phyloP scores from a whole-genome alignment of 2,888 invertebrate genomes.

The Ernsta delagoae region DNA sequence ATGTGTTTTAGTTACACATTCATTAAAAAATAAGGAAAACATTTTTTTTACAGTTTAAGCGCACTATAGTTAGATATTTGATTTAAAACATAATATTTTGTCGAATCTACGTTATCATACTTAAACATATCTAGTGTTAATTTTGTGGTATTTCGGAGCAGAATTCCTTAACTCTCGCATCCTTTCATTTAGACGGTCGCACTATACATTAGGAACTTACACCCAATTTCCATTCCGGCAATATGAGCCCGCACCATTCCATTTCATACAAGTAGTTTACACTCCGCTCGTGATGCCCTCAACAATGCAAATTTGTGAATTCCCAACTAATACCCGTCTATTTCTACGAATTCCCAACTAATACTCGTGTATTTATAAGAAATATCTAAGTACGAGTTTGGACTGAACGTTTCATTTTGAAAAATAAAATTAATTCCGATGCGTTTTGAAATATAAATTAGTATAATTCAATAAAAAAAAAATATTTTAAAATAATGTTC shows the following conservation, averaged over 20 bases:
- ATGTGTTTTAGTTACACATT: no score
- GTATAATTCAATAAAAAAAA: no score
- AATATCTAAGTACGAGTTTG: background rate
- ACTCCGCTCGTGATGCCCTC: constrained; percentile 23
- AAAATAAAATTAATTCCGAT: background rate
- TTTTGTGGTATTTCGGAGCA: background rate
- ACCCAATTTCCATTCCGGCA: constrained; percentile 24
- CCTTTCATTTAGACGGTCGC: background rate
- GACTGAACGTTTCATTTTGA: background rate
- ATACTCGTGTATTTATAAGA: background rate
- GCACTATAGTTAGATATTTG: no score
- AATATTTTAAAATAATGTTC: no score
- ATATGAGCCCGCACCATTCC: constrained; percentile 11
- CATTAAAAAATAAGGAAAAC: no score
- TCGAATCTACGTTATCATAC: no score
- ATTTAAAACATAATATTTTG: no score
- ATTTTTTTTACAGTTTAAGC: no score
- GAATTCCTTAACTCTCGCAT: background rate
- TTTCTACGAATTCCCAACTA: constrained; percentile 20
- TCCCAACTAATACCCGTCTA: constrained; percentile 27
- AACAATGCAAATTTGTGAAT: constrained; percentile 33
- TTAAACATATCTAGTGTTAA: no score
- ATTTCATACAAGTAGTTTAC: constrained; percentile 22
- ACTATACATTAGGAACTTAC: constrained; percentile 16
- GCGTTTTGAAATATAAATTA: no score